A percentile compares a stretch with the other conserved stretches of the same genome.
Evolutionary conservation across 2,113 vertebrate genomes (phyloP).

Genomic region (Andinoacara biseriatus): DNA sequence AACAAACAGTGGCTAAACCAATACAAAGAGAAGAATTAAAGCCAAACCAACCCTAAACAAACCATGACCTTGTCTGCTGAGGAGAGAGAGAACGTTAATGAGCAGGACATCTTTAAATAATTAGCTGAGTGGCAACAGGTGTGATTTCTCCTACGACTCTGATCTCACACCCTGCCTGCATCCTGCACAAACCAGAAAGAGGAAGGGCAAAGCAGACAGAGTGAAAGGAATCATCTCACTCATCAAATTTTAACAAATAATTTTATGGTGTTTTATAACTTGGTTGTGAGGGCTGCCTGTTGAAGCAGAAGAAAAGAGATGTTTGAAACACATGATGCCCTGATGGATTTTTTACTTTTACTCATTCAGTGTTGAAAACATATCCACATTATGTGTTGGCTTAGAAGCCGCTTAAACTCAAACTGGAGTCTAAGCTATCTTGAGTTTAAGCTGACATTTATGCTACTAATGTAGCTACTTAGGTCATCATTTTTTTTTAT

Average conservation of each 20-base stretch:
- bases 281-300: not conserved
- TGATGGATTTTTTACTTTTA: not conserved
- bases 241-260: not conserved
- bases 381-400: too few species aligned
- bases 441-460: not conserved
- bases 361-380: too few species aligned
- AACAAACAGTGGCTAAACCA: not conserved
- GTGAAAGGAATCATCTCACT: not conserved
- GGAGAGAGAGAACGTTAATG: not conserved
- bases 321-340: not conserved
- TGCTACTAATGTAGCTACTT: not conserved
- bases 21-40: not conserved
- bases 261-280: not conserved
- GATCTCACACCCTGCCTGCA: too few species aligned
- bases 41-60: not conserved
- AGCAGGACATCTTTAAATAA: not conserved
- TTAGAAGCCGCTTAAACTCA: too few species aligned
- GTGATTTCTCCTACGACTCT: not conserved
- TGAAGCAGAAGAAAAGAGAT: not conserved
- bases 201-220: too few species aligned
- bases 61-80: not conserved
- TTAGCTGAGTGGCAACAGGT: not conserved
- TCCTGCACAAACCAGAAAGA: not conserved
- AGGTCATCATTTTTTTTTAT: not conserved
- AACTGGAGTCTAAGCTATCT: too few species aligned